Evolutionary conservation across 2,888 invertebrate genomes (phyloP).

Genomic region (Sinohyriopsis cumingii): DNA sequence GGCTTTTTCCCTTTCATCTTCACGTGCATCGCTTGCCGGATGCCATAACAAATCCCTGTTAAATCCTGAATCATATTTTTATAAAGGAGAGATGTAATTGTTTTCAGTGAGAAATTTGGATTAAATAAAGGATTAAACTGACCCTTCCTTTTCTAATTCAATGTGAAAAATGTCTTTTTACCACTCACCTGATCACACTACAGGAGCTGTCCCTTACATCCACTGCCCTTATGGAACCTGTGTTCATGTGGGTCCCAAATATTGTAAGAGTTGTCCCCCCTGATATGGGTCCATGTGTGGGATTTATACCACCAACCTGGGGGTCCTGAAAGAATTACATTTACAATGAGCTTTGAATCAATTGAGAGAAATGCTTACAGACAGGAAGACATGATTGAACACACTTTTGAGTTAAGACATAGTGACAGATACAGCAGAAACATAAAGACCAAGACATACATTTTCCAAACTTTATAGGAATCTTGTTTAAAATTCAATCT

Average conservation of each 20-base stretch:
- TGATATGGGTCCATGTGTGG: conserved; percentile 89
- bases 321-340: conserved; percentile 77
- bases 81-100: too few relatives aligned
- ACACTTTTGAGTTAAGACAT: too few relatives aligned
- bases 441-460: too few relatives aligned
- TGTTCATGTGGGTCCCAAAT: conserved; percentile 91
- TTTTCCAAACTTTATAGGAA: too few relatives aligned
- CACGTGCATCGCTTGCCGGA: too few relatives aligned
- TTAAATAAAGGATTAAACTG: too few relatives aligned
- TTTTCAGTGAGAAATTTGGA: too few relatives aligned
- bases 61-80: too few relatives aligned
- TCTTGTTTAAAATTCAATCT: too few relatives aligned
- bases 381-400: background rate
- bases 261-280: conserved; percentile 96
- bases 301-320: conserved; percentile 71
- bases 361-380: background rate
- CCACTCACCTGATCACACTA: conserved; percentile 48
- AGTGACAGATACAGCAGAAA: too few relatives aligned
- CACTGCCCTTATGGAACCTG: conserved; percentile 90
- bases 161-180: background rate
- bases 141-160: background rate
- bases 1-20: too few relatives aligned
- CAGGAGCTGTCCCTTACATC: conserved; percentile 78
- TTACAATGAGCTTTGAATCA: conserved; percentile 21
- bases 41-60: too few relatives aligned